Evolutionary conservation across 2,888 invertebrate genomes (phyloP).

Genomic region (Dicranocentrus wangi): DNA sequence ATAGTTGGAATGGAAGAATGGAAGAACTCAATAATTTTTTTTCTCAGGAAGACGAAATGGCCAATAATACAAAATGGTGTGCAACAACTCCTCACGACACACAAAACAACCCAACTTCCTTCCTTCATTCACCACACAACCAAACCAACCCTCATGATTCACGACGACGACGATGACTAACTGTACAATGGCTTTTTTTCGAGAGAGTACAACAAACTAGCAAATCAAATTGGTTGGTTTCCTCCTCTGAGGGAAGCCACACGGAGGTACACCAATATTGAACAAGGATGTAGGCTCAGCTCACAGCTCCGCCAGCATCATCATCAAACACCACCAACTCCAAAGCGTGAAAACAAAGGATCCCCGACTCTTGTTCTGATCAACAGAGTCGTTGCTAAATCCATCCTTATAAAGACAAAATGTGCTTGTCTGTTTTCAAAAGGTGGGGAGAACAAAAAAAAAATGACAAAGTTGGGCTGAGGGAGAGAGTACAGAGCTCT

Average conservation of each 20-base stretch:
- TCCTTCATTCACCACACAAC: slow-evolving; percentile 10
- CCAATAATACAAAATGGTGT: neutral
- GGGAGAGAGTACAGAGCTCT: no score
- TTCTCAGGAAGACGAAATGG: slow-evolving; percentile 14
- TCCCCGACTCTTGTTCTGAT: no score
- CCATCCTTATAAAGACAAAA: neutral
- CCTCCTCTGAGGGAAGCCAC: no score
- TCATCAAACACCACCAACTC: no score
- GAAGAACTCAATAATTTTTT: neutral
- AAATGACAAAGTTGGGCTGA: neutral
- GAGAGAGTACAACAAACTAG: no score
- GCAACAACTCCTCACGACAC: neutral
- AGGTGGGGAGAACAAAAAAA: neutral
- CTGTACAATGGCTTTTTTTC: neutral
- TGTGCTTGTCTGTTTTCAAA: neutral
- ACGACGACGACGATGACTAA: no score
- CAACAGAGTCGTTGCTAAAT: neutral
- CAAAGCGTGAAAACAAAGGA: neutral
- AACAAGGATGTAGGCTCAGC: no score
- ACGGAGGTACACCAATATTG: no score
- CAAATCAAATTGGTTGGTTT: no score
- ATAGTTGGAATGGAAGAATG: neutral
- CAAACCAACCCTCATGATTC: neutral
- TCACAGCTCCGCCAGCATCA: no score
- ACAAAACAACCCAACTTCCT: neutral